These are phyloP conservation scores for Toxotes jaculatrix DNA, from an alignment of 2,113 vertebrate genomes.

Conservation along the genomic window DNA sequence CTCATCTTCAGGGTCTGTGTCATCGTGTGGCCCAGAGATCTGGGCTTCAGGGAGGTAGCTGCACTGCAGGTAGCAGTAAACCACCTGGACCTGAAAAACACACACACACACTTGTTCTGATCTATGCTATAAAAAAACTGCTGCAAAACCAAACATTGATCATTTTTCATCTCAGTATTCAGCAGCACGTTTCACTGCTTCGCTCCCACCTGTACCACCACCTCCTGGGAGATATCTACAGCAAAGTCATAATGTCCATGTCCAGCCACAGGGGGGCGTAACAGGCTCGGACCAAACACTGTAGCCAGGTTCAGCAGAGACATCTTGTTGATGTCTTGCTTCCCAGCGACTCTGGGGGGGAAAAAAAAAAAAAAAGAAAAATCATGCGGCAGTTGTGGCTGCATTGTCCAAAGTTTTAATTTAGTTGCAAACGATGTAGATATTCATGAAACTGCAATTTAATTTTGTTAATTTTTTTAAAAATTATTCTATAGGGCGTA, in stretches of 20 bases:
- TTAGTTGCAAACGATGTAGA: too few relatives aligned
- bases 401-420: too few relatives aligned
- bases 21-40: slow-evolving; percentile 65
- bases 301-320: slow-evolving; percentile 82
- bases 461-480: too few relatives aligned
- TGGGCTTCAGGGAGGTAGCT: slow-evolving; percentile 76
- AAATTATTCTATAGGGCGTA: too few relatives aligned
- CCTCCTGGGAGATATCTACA: slow-evolving; percentile 83
- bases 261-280: slow-evolving; percentile 76
- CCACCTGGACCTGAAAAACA: slow-evolving; percentile 80
- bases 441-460: too few relatives aligned
- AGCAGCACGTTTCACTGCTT: not conserved
- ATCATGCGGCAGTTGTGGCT: too few relatives aligned
- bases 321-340: slow-evolving; percentile 83
- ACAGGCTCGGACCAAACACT: slow-evolving; percentile 84
- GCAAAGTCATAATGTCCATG: slow-evolving; percentile 34
- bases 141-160: not conserved
- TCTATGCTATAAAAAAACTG: not conserved
- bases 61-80: slow-evolving; percentile 82
- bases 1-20: slow-evolving; percentile 76
- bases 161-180: not conserved
- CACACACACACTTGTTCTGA: not conserved
- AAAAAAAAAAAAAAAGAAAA: not conserved
- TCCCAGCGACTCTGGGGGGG: slow-evolving; percentile 74
- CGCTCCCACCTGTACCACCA: slow-evolving; percentile 82